phyloP scores from a whole-genome alignment of 2,797 vertebrate species.

The Hippocampus kuda region DNA sequence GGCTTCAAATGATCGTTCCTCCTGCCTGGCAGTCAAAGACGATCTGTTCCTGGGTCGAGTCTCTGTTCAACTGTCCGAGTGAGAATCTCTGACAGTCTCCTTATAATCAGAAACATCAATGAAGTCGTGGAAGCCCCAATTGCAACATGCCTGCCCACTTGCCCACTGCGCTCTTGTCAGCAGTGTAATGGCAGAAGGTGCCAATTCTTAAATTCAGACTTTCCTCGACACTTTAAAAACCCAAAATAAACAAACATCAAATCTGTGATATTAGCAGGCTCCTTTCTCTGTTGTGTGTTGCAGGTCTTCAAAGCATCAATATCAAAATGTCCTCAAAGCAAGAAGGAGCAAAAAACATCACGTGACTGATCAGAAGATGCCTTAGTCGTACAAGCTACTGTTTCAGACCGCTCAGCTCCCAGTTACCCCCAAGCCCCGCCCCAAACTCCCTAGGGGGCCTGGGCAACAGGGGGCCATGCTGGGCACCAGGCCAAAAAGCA shows the following conservation, averaged over 20 bases:
- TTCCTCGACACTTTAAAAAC: neutral
- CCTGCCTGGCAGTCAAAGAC: too few species aligned
- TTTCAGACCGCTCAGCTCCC: neutral
- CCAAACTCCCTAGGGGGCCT: neutral
- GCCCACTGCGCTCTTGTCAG: too few species aligned
- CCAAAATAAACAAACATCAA: neutral
- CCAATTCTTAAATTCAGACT: too few species aligned
- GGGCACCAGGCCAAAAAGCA: conserved; percentile 39
- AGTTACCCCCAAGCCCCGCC: conserved; percentile 14
- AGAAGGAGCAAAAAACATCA: neutral
- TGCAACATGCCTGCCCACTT: too few species aligned
- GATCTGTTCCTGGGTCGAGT: too few species aligned
- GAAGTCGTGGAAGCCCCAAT: too few species aligned
- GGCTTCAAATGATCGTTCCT: too few species aligned
- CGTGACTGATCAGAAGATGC: conserved; percentile 29
- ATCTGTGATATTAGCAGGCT: neutral
- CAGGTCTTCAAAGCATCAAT: neutral
- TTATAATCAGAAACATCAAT: too few species aligned
- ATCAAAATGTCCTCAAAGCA: neutral
- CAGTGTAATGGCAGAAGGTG: too few species aligned
- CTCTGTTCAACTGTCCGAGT: too few species aligned
- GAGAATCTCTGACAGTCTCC: too few species aligned
- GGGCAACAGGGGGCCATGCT: conserved; percentile 37
- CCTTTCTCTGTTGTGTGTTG: neutral
- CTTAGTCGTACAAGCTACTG: conserved; percentile 20